Evolutionary conservation across 2,797 vertebrate genomes (phyloP).

Genomic region (Hozukius guyotensis): DNA sequence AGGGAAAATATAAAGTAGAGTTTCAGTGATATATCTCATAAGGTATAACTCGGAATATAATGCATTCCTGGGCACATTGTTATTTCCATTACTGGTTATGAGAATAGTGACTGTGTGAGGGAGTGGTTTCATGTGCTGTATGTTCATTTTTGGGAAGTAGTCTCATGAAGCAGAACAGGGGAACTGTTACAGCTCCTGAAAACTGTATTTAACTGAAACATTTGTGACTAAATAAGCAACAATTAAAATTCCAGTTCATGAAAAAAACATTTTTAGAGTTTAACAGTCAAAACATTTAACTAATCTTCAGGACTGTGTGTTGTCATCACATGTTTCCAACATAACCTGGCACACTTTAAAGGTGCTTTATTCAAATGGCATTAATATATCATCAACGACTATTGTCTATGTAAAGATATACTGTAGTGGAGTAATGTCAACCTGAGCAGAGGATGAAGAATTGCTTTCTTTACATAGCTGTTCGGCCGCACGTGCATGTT

Average conservation of each 20-base stretch:
- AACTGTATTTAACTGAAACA: not conserved
- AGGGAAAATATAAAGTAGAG: conserved; percentile 29
- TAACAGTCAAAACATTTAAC: not conserved
- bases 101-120: conserved; percentile 16
- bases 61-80: conserved; percentile 27
- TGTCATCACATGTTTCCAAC: too few species aligned
- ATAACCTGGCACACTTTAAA: too few species aligned
- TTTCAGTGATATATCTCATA: conserved; percentile 36
- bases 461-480: too few species aligned
- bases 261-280: not conserved
- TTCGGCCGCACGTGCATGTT: too few species aligned
- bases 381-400: too few species aligned
- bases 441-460: too few species aligned
- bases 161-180: not conserved
- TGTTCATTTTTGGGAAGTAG: not conserved
- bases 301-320: not conserved
- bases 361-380: too few species aligned
- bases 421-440: too few species aligned
- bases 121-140: not conserved
- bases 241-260: not conserved
- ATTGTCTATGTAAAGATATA: too few species aligned
- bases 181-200: not conserved
- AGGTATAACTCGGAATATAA: conserved; percentile 30
- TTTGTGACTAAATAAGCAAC: not conserved
- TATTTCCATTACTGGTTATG: conserved; percentile 47